Percentiles rank a stretch among this genome's conserved stretches.
Conservation (phyloP, 92 coral and sea anemone species). For the Anthopleura xanthogrammica region DNA sequence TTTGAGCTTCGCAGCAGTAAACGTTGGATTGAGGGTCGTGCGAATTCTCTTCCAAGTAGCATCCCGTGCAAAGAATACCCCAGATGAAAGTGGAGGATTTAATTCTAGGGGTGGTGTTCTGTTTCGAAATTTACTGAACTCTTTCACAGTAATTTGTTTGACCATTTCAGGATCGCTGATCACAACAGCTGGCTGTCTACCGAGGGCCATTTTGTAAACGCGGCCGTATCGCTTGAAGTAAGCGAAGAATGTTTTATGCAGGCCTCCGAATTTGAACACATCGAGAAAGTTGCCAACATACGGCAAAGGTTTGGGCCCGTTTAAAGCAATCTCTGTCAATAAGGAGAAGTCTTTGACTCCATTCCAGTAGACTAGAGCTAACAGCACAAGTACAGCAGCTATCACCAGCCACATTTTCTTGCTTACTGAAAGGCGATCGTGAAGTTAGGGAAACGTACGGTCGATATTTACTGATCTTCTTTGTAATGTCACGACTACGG, state of each 20-base stretch:
- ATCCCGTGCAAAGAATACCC: slow-evolving; percentile 46
- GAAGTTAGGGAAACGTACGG: background rate
- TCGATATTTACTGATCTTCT: no score
- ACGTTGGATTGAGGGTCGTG: slow-evolving; percentile 64
- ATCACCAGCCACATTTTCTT: slow-evolving; percentile 11
- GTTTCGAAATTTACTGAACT: slow-evolving; percentile 72
- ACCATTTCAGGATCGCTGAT: slow-evolving; percentile 69
- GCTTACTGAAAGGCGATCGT: no score
- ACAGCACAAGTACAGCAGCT: slow-evolving; percentile 25
- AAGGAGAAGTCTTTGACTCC: slow-evolving; percentile 55
- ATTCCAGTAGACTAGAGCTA: slow-evolving; percentile 58
- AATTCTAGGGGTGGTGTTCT: slow-evolving; percentile 51
- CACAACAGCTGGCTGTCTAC: slow-evolving; percentile 50
- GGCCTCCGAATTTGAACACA: slow-evolving; percentile 59
- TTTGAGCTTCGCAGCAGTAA: slow-evolving; percentile 69
- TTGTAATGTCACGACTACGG: no score
- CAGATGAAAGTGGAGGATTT: slow-evolving; percentile 53
- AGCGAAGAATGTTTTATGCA: slow-evolving; percentile 60
- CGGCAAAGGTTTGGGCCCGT: slow-evolving; percentile 71
- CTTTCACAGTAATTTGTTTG: slow-evolving; percentile 68
- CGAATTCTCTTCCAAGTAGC: slow-evolving; percentile 71
- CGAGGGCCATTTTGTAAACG: slow-evolving; percentile 61
- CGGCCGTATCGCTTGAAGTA: slow-evolving; percentile 73
- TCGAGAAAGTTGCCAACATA: slow-evolving; percentile 73
- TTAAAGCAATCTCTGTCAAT: slow-evolving; percentile 43